These are phyloP conservation scores for Seriola aureovittata DNA, from an alignment of 2,113 vertebrate species.

Conservation along the genomic window DNA sequence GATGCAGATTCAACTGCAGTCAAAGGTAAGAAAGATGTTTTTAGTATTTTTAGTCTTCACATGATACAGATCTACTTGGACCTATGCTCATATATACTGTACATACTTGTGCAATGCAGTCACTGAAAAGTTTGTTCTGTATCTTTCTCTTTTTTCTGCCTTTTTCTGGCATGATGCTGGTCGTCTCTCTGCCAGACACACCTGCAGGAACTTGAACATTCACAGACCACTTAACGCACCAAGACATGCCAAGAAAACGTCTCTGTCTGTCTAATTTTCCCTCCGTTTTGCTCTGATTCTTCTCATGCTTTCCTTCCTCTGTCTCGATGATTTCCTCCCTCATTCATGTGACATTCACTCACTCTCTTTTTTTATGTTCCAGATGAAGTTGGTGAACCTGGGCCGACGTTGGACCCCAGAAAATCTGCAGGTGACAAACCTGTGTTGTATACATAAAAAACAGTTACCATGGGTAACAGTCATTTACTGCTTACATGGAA, in stretches of 20 bases:
- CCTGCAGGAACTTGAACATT: conserved; percentile 18
- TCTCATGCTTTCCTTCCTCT: not conserved
- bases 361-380: conserved; percentile 6
- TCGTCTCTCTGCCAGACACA: conserved; percentile 5
- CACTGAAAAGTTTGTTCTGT: too few relatives aligned
- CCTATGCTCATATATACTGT: not conserved
- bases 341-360: not conserved
- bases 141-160: conserved; percentile 1
- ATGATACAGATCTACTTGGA: not conserved
- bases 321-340: not conserved
- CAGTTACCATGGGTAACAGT: too few relatives aligned
- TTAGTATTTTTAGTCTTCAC: not conserved
- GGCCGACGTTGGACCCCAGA: conserved; percentile 18
- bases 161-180: conserved; percentile 12
- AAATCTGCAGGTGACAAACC: conserved; percentile 59
- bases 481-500: too few relatives aligned
- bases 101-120: too few relatives aligned
- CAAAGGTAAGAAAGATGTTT: conserved; percentile 43
- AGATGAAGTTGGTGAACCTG: conserved; percentile 22
- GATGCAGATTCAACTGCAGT: conserved; percentile 31
- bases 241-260: not conserved
- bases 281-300: not conserved
- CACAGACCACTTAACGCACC: conserved; percentile 1
- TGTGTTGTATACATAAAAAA: not conserved
- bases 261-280: not conserved